These are phyloP conservation scores for Drosophila melanosoma DNA, from an alignment of 2,888 invertebrate species.

Conservation along the genomic window DNA sequence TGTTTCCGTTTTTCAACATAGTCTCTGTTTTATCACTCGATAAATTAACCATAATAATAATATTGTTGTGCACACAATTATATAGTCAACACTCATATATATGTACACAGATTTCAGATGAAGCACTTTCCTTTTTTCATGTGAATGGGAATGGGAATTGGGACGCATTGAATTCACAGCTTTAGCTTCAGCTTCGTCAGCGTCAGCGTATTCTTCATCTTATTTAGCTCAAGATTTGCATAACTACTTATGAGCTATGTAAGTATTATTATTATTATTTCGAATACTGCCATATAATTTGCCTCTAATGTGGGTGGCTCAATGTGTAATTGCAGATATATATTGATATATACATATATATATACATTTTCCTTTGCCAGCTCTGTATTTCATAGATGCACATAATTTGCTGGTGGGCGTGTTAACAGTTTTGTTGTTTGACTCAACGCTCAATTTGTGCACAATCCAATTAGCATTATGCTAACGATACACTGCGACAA, in stretches of 20 bases:
- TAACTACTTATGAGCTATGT: conserved; percentile 44
- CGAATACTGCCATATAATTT: conserved; percentile 59
- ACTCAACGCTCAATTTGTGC: conserved; percentile 36
- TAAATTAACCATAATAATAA: conserved; percentile 48
- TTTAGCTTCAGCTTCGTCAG: conserved; percentile 52
- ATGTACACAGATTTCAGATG: conserved; percentile 4
- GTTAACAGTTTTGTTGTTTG: conserved; percentile 45
- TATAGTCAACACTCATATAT: conserved; percentile 14
- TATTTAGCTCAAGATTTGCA: conserved; percentile 54
- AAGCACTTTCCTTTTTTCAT: conserved; percentile 49
- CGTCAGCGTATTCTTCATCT: conserved; percentile 34
- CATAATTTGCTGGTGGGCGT: conserved; percentile 58
- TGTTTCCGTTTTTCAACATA: conserved; percentile 26
- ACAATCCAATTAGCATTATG: conserved; percentile 47
- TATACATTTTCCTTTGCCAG: neutral
- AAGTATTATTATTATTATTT: conserved; percentile 39
- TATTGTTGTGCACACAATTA: conserved; percentile 34
- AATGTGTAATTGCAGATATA: conserved; percentile 47
- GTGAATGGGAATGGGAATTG: conserved; percentile 41
- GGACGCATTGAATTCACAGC: conserved; percentile 43
- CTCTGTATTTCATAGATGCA: conserved; percentile 60
- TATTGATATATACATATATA: neutral
- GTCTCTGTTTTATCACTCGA: conserved; percentile 22
- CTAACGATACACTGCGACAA: conserved; percentile 44
- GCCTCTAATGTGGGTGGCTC: conserved; percentile 44